A percentile compares a stretch with the other conserved stretches of the same genome.
phyloP scores from a whole-genome alignment of 2,113 vertebrate species.

The Megaceryle maxima region DNA sequence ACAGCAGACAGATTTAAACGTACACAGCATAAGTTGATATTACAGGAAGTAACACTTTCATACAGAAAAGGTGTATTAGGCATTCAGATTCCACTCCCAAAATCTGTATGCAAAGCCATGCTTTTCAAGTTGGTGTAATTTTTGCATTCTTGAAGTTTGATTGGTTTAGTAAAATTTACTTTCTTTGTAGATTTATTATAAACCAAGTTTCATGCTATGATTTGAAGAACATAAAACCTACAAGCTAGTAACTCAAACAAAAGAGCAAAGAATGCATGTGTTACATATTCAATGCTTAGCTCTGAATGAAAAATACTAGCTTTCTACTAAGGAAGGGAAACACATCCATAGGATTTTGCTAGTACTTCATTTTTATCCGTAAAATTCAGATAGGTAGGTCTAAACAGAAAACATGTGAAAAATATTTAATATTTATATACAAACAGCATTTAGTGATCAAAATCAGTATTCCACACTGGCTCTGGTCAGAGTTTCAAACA shows the following conservation, averaged over 20 bases:
- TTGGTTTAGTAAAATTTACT: neutral
- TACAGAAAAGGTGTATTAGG: neutral
- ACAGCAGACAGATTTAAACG: constrained; percentile 34
- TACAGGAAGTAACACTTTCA: neutral
- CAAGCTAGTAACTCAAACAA: neutral
- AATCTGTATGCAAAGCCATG: constrained; percentile 39
- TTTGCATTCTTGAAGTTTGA: neutral
- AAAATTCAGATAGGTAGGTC: neutral
- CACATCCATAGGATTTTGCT: neutral
- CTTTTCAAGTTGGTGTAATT: constrained; percentile 7
- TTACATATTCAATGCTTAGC: neutral
- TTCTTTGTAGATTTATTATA: neutral
- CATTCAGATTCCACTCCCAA: constrained; percentile 34
- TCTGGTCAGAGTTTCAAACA: neutral
- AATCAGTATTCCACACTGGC: neutral
- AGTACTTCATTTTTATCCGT: neutral
- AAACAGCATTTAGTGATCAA: neutral
- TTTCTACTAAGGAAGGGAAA: neutral
- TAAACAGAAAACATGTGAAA: neutral
- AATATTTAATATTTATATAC: neutral
- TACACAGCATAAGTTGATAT: neutral
- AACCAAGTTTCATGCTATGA: neutral
- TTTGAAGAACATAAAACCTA: neutral
- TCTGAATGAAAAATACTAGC: neutral
- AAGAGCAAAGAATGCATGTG: neutral